Evolutionary conservation across 2,888 invertebrate genomes (phyloP).

Genomic region (Chloromyia formosa): DNA sequence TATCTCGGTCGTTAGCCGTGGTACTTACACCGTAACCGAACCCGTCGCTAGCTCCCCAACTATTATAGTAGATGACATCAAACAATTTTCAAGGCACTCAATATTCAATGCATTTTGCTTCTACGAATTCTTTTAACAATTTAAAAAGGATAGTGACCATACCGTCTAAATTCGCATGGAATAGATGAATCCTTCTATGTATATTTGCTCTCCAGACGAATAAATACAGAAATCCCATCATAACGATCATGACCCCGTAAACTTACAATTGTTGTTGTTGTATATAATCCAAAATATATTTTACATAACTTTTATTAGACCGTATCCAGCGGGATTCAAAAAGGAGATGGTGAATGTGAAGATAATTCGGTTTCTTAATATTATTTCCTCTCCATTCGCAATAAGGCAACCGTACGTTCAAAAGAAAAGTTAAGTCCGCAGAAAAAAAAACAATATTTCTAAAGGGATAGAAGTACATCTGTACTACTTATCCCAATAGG

Average conservation of each 20-base stretch:
- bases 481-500: conserved; percentile 39
- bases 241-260: neutral
- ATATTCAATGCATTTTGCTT: too few species aligned
- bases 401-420: conserved; percentile 4
- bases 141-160: conserved; percentile 27
- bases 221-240: neutral
- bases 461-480: conserved; percentile 40
- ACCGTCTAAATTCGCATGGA: neutral
- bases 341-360: neutral
- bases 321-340: conserved; percentile 11
- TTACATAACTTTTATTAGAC: conserved; percentile 34
- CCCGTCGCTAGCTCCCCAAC: too few species aligned
- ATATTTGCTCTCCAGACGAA: conserved; percentile 1
- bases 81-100: too few species aligned
- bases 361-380: conserved; percentile 39
- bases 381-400: conserved; percentile 20
- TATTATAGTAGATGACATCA: too few species aligned
- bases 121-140: too few species aligned
- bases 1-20: too few species aligned
- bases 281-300: conserved; percentile 9
- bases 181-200: neutral
- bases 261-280: neutral
- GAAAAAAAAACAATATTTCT: conserved; percentile 17
- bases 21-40: too few species aligned
- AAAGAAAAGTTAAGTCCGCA: conserved; percentile 18